Evolutionary conservation across 2,113 vertebrate species (phyloP).

Genomic region (Saccopteryx leptura): DNA sequence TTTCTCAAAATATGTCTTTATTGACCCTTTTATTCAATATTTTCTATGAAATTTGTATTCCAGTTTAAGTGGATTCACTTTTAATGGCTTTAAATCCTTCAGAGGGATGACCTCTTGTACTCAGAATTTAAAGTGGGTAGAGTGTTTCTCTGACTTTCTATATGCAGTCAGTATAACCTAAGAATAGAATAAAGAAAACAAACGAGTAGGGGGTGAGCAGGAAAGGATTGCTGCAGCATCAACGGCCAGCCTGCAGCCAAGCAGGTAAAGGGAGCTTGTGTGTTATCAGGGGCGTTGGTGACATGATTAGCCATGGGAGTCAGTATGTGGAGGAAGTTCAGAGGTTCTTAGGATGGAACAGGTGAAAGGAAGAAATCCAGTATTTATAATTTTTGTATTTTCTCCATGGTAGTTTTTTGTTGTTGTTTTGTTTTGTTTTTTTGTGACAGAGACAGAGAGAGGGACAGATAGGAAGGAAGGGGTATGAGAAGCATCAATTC

Average conservation of each 20-base stretch:
- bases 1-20: constrained; percentile 20
- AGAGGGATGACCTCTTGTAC: background rate
- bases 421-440: no score
- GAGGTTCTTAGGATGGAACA: background rate
- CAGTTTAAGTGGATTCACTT: background rate
- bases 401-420: background rate
- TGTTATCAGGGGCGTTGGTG: background rate
- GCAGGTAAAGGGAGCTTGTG: no score
- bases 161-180: background rate
- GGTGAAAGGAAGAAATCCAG: background rate
- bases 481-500: no score
- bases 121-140: background rate
- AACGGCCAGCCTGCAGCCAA: background rate
- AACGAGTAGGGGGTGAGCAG: background rate
- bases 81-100: background rate
- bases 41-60: constrained; percentile 19
- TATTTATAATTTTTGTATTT: background rate
- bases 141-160: background rate
- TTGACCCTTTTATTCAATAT: background rate
- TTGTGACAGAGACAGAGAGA: no score
- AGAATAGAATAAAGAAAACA: background rate
- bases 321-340: background rate
- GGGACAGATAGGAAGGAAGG: no score
- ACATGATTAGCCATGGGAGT: background rate
- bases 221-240: background rate